Percentiles rank a stretch among this genome's conserved stretches.
Evolutionary conservation across 92 coral and sea anemone genomes (phyloP).

Genomic region (Umimayanthus chanpuru): DNA sequence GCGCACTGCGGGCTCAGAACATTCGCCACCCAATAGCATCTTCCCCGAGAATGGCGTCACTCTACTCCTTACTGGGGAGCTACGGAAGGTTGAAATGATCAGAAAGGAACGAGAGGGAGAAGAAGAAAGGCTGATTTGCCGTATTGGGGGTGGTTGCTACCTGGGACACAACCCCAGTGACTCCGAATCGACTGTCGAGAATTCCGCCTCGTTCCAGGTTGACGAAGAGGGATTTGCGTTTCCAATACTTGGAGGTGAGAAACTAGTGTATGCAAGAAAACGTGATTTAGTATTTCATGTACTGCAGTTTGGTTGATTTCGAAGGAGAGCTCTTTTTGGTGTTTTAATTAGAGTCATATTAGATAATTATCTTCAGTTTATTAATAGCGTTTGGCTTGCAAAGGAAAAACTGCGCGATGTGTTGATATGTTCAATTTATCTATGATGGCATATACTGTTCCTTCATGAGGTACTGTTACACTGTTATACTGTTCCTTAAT

Average conservation of each 20-base stretch:
- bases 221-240: slow-evolving; percentile 59
- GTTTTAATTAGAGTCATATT: too few species aligned
- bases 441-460: too few species aligned
- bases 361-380: too few species aligned
- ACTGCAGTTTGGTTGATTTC: too few species aligned
- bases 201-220: slow-evolving; percentile 65
- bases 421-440: too few species aligned
- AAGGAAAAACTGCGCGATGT: too few species aligned
- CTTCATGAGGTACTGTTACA: too few species aligned
- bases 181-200: slow-evolving; percentile 29
- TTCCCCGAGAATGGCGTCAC: slow-evolving; percentile 63
- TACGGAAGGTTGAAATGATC: slow-evolving; percentile 63
- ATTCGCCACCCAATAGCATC: slow-evolving; percentile 54
- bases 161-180: slow-evolving; percentile 65
- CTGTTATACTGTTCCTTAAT: too few species aligned
- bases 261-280: background rate
- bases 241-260: slow-evolving; percentile 64
- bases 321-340: too few species aligned
- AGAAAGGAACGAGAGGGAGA: slow-evolving; percentile 23
- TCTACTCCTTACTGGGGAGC: slow-evolving; percentile 55
- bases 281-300: background rate
- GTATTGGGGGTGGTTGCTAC: slow-evolving; percentile 72
- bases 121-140: slow-evolving; percentile 53
- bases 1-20: slow-evolving; percentile 70
- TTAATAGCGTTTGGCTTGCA: too few species aligned